A percentile compares a stretch with the other conserved stretches of the same genome.
Conservation (phyloP, 2,888 invertebrate genomes). For the Diogma glabrata region DNA sequence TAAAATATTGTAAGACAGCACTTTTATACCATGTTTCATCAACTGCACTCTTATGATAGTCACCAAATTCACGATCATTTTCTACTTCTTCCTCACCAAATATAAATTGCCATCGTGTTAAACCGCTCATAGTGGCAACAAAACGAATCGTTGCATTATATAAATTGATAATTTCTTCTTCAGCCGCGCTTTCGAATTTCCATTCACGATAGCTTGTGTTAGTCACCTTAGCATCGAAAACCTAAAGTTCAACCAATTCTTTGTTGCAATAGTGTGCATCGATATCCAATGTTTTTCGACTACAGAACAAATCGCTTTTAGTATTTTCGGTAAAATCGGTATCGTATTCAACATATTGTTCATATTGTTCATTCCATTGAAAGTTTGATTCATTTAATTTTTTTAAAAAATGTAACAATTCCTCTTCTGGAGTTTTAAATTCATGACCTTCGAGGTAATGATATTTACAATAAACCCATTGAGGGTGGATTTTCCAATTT, state of each 20-base stretch:
- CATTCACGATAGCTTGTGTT: conserved; percentile 46
- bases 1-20: conserved; percentile 73
- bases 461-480: conserved; percentile 84
- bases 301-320: conserved; percentile 44
- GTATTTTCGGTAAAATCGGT: conserved; percentile 17
- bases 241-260: conserved; percentile 70
- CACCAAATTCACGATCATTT: conserved; percentile 55
- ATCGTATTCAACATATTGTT: conserved; percentile 22
- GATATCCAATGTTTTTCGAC: conserved; percentile 46
- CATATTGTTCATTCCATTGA: conserved; percentile 53
- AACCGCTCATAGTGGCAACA: conserved; percentile 78
- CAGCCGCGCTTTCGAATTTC: conserved; percentile 40
- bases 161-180: conserved; percentile 44
- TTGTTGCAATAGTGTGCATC: conserved; percentile 75
- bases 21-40: conserved; percentile 88
- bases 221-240: conserved; percentile 73
- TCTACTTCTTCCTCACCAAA: conserved; percentile 44
- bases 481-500: conserved; percentile 71
- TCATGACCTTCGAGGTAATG: conserved; percentile 71
- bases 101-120: conserved; percentile 77
- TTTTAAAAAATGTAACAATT: conserved; percentile 61
- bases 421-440: conserved; percentile 59
- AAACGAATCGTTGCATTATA: conserved; percentile 70
- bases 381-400: conserved; percentile 48
- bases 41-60: conserved; percentile 60